Evolutionary conservation across 1,140 invertebrate species (phyloP), one percentile per base, ranked within the genome.

Genomic region (Drosophila novamexicana): DNA sequence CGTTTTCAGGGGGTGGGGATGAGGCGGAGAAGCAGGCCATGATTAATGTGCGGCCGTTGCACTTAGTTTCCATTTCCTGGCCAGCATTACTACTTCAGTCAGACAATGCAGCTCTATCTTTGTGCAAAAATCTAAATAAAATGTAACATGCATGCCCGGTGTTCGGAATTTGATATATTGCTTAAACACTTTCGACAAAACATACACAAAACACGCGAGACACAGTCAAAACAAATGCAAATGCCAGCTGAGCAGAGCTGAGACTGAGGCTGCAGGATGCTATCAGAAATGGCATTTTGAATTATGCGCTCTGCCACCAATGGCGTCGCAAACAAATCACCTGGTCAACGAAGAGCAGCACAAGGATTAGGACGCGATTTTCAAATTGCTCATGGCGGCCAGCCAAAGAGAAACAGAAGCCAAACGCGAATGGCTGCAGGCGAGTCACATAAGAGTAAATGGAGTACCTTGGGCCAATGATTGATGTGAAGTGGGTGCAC

Each of bases 261-360:
- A 47, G 42, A 50, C n/a, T 29, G 29, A 45, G n/a, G 18, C 40
- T 0, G 7, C 14, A 61, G 37, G 40, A 61, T 86, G 52, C 77
- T 85, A 84, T 84, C 81, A 81, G 73, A 77, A 84, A 86, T 84
- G 75, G 81, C 66, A 81, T 85, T 84, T 84, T 84, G 81, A 84
- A 80, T 81, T 84, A 84, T 86, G 82, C 70, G 40, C 52, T 44
- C 49, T 45, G 57, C 63, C 58, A 64, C 50, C 53, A 47, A 50
- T 66, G 69, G 76, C 68, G 82, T 52, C 75, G 81, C 81, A 75
- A 84, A 84, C 81, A 84, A 84, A 84, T 84, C 81, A 84, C 82
- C 74, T 85, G 81, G 68, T 61, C 73, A 76, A 73, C 73, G 34
- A 6, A 64, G 36, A 49, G 36, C 53, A 77, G 68, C 62, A 61